Evolutionary conservation across 2,888 invertebrate species (phyloP).

Genomic region (Autographa pulchrina): DNA sequence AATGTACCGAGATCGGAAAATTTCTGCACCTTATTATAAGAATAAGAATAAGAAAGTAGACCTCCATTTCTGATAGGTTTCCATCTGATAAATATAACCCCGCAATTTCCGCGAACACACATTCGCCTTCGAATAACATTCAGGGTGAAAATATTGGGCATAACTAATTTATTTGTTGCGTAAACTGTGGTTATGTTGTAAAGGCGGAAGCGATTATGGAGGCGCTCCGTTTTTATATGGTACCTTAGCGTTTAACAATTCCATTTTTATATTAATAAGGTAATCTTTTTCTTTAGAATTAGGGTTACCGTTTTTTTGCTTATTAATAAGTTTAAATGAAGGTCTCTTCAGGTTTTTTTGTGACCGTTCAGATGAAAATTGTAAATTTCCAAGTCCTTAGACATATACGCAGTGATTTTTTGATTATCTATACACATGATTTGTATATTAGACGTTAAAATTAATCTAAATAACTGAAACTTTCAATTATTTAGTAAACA

Average conservation of each 20-base stretch:
- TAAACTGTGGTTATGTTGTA: conserved; percentile 27
- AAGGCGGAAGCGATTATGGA: conserved; percentile 31
- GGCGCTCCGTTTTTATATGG: background rate
- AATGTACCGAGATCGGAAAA: conserved; percentile 79
- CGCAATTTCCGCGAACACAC: conserved; percentile 84
- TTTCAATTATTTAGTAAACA: too few species aligned
- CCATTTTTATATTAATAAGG: too few species aligned
- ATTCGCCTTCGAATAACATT: conserved; percentile 82
- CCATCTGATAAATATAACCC: conserved; percentile 85
- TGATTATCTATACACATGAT: too few species aligned
- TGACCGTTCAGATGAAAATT: too few species aligned
- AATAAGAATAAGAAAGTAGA: conserved; percentile 80
- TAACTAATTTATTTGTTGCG: conserved; percentile 85
- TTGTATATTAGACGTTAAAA: too few species aligned
- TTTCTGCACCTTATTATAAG: conserved; percentile 86
- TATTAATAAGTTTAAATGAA: too few species aligned
- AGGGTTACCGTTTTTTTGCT: too few species aligned
- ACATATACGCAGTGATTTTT: too few species aligned
- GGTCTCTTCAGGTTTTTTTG: too few species aligned
- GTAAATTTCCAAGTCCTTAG: too few species aligned
- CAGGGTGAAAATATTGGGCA: conserved; percentile 86
- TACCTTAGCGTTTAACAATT: background rate
- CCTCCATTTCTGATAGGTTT: conserved; percentile 71
- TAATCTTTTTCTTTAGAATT: too few species aligned
- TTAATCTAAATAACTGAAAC: too few species aligned